Evolutionary conservation across 2,888 invertebrate genomes (phyloP), one percentile per base, ranked within the genome.

Genomic region (Ophraella communa): DNA sequence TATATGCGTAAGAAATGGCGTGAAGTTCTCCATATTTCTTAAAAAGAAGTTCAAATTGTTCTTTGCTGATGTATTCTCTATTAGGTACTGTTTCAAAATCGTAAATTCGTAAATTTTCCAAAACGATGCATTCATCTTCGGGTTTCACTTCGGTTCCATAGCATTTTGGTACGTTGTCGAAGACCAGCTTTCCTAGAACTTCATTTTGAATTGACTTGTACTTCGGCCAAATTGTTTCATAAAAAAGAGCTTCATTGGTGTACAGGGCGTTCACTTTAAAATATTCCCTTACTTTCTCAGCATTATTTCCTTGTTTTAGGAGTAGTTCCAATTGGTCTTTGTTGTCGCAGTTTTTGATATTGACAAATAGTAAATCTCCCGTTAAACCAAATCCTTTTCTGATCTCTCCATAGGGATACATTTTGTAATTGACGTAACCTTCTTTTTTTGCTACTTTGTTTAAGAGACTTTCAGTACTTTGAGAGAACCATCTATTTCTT

Each of bases 1-100:
- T 71, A 33, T 70, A 56, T 1, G 70, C 74, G 33, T 70, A 71
- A 0, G 73, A 72, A 18, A 70, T 39, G 11, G 70, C 73, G 58
- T 77, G 77, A 21, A 73, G 71, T 51, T 65, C 64, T 4, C 69
- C 77, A 21, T 75, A 71, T 27, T 69, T 68, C 39, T 67, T 64
- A 11, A 75, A 51, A 39, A 74, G 66, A 1, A 71, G 20, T n/a
- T 64, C 61, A 1, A 69, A 47, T 30, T 74, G 73, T 27, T 74
- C 61, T 4, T 60, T 68, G 55, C 73, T 69, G 2, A 76, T 56
- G 7, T 61, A 17, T 33, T 59, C 30, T 8, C 52, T 52, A 8
- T 66, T 68, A 5, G 63, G 45, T 27, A 55, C 33, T 17, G 59
- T 51, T 53, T 64, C 45, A 33, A 66, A 74, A 7, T 62, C 56